Percentiles rank a stretch among this genome's conserved stretches.
Conservation (phyloP, 2,113 vertebrate species). For the Nipponia nippon region DNA sequence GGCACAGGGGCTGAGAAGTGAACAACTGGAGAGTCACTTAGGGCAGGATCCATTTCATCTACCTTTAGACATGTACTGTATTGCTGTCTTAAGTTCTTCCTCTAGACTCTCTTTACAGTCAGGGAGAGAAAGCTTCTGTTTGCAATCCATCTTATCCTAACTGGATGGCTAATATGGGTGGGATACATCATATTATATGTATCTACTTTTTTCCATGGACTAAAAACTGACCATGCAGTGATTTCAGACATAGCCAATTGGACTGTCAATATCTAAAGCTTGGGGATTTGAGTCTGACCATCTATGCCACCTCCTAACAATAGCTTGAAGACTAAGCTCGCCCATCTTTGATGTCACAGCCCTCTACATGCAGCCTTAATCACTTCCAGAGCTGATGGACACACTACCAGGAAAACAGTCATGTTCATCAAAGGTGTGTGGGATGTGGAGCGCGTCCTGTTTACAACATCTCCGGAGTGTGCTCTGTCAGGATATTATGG, state of each 20-base stretch:
- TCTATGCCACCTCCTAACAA: background rate
- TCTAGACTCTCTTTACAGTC: background rate
- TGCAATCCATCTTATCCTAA: background rate
- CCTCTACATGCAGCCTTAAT: too few species aligned
- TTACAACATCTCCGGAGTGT: background rate
- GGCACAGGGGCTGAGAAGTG: background rate
- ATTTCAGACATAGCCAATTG: background rate
- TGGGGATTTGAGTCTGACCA: background rate
- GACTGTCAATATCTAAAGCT: background rate
- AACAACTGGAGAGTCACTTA: background rate
- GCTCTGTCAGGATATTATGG: background rate
- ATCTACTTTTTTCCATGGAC: background rate
- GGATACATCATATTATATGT: background rate
- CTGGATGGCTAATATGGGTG: too few species aligned
- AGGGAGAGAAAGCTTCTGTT: background rate
- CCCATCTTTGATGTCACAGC: too few species aligned
- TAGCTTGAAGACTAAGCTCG: background rate
- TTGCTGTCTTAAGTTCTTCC: background rate
- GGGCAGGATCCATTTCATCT: background rate
- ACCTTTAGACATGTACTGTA: background rate
- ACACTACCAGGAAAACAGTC: background rate
- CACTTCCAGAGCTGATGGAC: background rate
- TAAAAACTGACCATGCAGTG: background rate
- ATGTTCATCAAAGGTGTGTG: too few species aligned
- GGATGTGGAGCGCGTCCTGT: background rate